These are phyloP conservation scores for Ferrisia virgata DNA, from an alignment of 2,888 invertebrate species.

Conservation along the genomic window DNA sequence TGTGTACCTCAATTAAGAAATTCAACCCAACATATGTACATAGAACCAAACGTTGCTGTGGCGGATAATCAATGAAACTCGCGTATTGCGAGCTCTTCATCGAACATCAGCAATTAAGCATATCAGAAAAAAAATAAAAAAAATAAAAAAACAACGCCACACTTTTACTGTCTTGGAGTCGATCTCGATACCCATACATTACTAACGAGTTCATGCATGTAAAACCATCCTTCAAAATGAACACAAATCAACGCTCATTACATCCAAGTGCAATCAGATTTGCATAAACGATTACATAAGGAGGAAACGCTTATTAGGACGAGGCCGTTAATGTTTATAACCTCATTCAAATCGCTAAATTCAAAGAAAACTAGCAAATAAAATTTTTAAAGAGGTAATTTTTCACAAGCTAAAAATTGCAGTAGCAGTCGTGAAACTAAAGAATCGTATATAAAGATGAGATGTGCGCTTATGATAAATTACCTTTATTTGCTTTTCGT, in stretches of 20 bases:
- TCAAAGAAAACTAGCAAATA: neutral
- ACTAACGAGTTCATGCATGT: too few relatives aligned
- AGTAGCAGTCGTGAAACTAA: neutral
- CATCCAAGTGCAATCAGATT: neutral
- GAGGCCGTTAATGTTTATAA: neutral
- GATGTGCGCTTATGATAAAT: constrained; percentile 1
- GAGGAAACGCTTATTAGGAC: neutral
- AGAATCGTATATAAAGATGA: neutral
- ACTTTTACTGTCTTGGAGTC: neutral
- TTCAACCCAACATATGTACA: too few relatives aligned
- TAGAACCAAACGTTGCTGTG: too few relatives aligned
- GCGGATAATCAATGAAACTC: too few relatives aligned
- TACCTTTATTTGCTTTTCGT: neutral
- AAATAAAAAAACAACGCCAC: neutral
- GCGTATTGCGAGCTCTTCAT: too few relatives aligned
- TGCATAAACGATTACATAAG: neutral
- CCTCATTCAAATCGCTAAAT: neutral
- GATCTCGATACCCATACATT: neutral
- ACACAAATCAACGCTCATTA: neutral
- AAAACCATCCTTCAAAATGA: neutral
- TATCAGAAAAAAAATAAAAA: too few relatives aligned
- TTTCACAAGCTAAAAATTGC: neutral
- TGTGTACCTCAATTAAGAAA: too few relatives aligned
- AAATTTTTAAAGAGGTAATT: neutral
- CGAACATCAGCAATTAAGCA: too few relatives aligned